A percentile compares a stretch with the other conserved stretches of the same genome.
Evolutionary conservation across 2,113 vertebrate species (phyloP).

Genomic region (Monopterus albus): DNA sequence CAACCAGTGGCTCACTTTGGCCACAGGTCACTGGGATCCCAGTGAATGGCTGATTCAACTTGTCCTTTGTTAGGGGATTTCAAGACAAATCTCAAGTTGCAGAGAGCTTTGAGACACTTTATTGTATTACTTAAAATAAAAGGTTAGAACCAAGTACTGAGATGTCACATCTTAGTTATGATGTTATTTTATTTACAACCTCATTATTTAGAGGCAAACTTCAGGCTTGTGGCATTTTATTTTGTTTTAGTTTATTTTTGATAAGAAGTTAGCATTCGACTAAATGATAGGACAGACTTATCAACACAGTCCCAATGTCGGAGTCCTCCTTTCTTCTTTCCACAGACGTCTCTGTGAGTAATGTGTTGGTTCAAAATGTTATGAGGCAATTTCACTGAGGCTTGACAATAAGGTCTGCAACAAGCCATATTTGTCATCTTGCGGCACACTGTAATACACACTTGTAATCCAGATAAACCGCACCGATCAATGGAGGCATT

Average conservation of each 20-base stretch:
- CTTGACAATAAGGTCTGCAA: slow-evolving; percentile 63
- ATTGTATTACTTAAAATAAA: slow-evolving; percentile 25
- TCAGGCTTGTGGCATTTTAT: slow-evolving; percentile 27
- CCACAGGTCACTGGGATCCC: slow-evolving; percentile 22
- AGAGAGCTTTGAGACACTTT: slow-evolving; percentile 41
- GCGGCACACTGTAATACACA: slow-evolving; percentile 49
- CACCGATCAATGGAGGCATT: slow-evolving; percentile 63
- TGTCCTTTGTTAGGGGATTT: slow-evolving; percentile 43
- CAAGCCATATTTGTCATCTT: slow-evolving; percentile 71
- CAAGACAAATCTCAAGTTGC: slow-evolving; percentile 41
- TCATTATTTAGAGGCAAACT: slow-evolving; percentile 9
- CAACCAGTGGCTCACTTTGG: slow-evolving; percentile 15
- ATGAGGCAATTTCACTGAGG: slow-evolving; percentile 53
- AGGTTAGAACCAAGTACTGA: slow-evolving; percentile 18
- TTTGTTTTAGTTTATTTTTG: slow-evolving; percentile 22
- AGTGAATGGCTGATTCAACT: slow-evolving; percentile 45
- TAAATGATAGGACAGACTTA: slow-evolving; percentile 35
- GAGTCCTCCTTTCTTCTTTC: slow-evolving; percentile 41
- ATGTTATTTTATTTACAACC: slow-evolving; percentile 3
- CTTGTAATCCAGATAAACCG: slow-evolving; percentile 57
- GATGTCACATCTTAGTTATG: slow-evolving; percentile 18
- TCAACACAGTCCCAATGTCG: slow-evolving; percentile 51
- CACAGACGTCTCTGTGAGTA: slow-evolving; percentile 47
- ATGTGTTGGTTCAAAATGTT: slow-evolving; percentile 33
- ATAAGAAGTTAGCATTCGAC: slow-evolving; percentile 1